These are phyloP conservation scores for Gorilla gorilla DNA, from an alignment of 2,113 vertebrate species.

Conservation along the genomic window DNA sequence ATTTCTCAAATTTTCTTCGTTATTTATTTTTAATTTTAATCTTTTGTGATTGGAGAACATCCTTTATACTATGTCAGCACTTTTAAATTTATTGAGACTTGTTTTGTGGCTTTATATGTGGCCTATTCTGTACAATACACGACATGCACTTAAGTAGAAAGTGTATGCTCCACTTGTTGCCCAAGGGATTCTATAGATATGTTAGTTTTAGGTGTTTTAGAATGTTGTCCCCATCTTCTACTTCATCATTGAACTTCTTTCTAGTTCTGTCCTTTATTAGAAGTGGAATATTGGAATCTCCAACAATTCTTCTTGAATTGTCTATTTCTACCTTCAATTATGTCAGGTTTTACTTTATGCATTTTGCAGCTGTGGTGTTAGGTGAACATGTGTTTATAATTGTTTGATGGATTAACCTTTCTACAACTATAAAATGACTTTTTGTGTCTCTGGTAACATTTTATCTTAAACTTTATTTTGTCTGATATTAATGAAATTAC, in stretches of 20 bases:
- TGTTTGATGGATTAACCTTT: not conserved
- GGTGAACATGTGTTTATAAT: not conserved
- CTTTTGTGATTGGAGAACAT: not conserved
- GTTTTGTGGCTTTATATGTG: not conserved
- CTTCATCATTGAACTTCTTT: too few species aligned
- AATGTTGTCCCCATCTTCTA: too few species aligned
- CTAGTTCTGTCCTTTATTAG: not conserved
- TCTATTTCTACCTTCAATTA: not conserved
- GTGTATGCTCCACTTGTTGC: not conserved
- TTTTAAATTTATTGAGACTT: not conserved
- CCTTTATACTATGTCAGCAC: not conserved
- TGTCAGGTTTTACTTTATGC: not conserved
- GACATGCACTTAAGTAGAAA: not conserved
- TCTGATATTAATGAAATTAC: not conserved
- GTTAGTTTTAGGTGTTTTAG: not conserved
- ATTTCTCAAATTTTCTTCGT: not conserved
- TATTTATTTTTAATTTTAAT: not conserved
- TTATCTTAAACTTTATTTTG: not conserved
- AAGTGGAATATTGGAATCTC: not conserved
- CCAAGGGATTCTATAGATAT: not conserved
- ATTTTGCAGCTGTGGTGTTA: not conserved
- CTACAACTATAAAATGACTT: not conserved
- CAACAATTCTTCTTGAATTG: not conserved
- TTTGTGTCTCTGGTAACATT: not conserved
- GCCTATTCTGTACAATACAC: not conserved